Base-by-base conservation (phyloP, 2,888 invertebrate species). In the Drosophila vallismaia region DNA sequence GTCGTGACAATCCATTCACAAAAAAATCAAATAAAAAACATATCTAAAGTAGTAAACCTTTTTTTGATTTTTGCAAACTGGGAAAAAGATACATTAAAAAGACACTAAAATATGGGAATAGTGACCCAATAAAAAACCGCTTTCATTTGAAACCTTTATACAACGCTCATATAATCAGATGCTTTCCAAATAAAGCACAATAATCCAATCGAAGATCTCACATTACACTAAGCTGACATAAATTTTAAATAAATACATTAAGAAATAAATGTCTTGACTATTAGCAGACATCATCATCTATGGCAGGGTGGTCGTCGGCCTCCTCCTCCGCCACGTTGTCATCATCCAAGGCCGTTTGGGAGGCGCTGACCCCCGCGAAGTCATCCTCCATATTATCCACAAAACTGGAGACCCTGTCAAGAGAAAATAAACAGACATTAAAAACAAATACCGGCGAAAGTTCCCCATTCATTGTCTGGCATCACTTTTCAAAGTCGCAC, bases 401-500 rank as follows among this genome's bases (percentile, higher is more conserved):
- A 85, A 81, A 77, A 84, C 91, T 50, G 80, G 84, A 77, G 33
- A 90, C 89, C 77, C 91, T 91, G 74, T 36, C 79, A 87, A 50
- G 44, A 55, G 51, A 57, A 33, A 56, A 68, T 26, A 44, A 26
- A 55, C 63, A 69, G 36, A 31, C 64, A 63, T 56, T 64, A 64
- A 59, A 51, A 42, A 29, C 40, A 63, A 71, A 67, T 64, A 49
- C 49, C 59, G 60, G 52, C 55, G 50, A 44, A 33, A 54, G 52
- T 42, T 29, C 54, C 42, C 19, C 26, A 45, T 33, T 26, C 26
- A 45, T 33, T 40, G 51, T 38, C 28, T 26, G 52, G 3, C 62
- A 28, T 71, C 51, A 91, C 91, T 91, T 91, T 74, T 91, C 91
- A 74, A 90, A 89, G 75, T 91, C 91, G 72, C 88, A 91, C 68